phyloP scores from a whole-genome alignment of 1,140 invertebrate species.

The Panulirus ornatus region DNA sequence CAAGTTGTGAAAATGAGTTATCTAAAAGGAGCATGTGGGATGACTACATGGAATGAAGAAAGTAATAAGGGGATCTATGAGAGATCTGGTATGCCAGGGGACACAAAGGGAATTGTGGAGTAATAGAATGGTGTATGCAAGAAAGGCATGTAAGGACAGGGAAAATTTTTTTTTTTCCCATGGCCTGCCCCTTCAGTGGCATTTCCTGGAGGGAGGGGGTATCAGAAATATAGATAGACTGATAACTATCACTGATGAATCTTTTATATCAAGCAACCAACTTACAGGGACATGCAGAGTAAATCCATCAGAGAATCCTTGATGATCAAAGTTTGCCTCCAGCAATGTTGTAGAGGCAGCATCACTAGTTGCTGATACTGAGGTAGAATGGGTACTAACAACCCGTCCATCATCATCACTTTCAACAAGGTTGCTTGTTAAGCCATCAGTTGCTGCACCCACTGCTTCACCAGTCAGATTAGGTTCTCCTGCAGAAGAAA shows the following conservation, averaged over 20 bases:
- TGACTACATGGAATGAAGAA: no score
- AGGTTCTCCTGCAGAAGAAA: conserved; percentile 1
- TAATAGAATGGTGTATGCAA: no score
- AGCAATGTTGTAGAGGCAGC: conserved; percentile 46
- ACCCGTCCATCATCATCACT: conserved; percentile 37
- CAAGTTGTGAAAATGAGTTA: no score
- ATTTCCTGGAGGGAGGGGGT: no score
- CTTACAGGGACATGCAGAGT: conserved; percentile 56
- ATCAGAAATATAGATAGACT: no score
- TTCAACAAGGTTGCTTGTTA: conserved; percentile 37
- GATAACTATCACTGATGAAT: not conserved
- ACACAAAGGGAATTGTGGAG: no score
- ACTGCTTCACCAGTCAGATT: conserved; percentile 25
- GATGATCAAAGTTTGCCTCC: conserved; percentile 56
- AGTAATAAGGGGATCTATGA: no score
- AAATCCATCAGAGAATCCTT: conserved; percentile 55
- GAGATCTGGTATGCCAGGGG: no score
- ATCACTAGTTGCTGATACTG: not conserved
- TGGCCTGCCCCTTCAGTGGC: no score
- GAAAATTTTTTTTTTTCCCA: no score
- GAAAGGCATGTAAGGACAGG: no score
- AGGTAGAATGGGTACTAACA: conserved; percentile 33
- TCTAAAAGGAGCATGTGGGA: no score
- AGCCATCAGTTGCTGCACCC: not conserved
- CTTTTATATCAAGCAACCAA: not conserved